Evolutionary conservation across 1,140 invertebrate species (phyloP).

Genomic region (Pantala flavescens): DNA sequence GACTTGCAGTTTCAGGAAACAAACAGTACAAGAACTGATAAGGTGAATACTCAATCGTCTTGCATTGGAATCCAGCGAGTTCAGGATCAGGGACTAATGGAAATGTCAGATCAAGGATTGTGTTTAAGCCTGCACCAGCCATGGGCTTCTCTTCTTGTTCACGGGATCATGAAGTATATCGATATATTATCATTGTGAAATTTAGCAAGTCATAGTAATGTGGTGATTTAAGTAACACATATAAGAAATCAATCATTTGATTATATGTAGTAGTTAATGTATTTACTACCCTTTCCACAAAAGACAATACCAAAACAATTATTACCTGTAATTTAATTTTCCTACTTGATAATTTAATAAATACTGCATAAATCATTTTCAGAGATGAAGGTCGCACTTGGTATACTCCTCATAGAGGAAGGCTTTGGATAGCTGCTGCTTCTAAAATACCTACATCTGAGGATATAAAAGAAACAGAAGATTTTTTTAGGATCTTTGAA

Average conservation of each 20-base stretch:
- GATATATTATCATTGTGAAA: slow-evolving; percentile 12
- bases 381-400: slow-evolving; percentile 90
- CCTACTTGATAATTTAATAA: too few species aligned
- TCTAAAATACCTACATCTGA: slow-evolving; percentile 57
- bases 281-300: too few species aligned
- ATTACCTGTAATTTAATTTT: too few species aligned
- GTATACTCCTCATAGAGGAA: slow-evolving; percentile 82
- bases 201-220: too few species aligned
- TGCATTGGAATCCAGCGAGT: slow-evolving; percentile 34
- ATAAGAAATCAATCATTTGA: too few species aligned
- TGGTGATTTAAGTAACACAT: too few species aligned
- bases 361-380: slow-evolving; percentile 22
- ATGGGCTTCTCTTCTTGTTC: slow-evolving; percentile 81
- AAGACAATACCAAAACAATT: too few species aligned
- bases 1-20: slow-evolving; percentile 25
- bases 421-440: slow-evolving; percentile 89
- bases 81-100: slow-evolving; percentile 73
- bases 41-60: background rate
- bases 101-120: slow-evolving; percentile 78
- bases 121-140: slow-evolving; percentile 95
- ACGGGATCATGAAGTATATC: slow-evolving; percentile 81
- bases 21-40: slow-evolving; percentile 17
- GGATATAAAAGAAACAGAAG: slow-evolving; percentile 59
- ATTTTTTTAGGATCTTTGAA: slow-evolving; percentile 56
- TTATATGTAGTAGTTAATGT: too few species aligned